Evolutionary conservation across 2,888 invertebrate genomes (phyloP), one percentile per base, ranked within the genome.

Genomic region (Auanema sp.): DNA sequence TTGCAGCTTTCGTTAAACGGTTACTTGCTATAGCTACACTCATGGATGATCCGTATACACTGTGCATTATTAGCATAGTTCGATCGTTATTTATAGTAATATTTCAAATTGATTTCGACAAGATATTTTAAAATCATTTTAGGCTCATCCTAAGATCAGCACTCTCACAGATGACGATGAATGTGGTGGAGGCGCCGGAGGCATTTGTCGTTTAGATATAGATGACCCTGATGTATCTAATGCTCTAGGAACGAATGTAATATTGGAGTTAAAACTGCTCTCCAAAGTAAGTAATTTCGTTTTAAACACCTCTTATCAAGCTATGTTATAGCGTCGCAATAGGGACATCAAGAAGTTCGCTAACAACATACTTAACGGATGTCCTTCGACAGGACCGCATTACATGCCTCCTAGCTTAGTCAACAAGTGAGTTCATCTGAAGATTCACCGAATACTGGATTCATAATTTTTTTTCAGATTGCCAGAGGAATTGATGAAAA

Each of bases 161-260:
- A 60, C 70, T n/a, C 65, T 80, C 52, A 67, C 79, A 12, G 79
- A 79, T 43, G 70, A 68, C 10, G 81, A 76, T 14, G 76, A 79
- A 33, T 76, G 72, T 59, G 71, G 66, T 5, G 51, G 55, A 10
- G 51, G 59, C 12, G 59, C 44, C 16, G 67, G 65, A 25, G 81
- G 79, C 8, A 65, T 77, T 53, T 83, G 65, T 63, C 55, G 69
- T 12, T 71, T 78, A 40, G 80, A 80, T 42, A 59, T 76, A 44
- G 71, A 72, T 50, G 83, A 83, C 68, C 81, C 83, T 18, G 83
- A 83, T 54, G 72, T 72, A 16, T 70, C 74, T 25, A 77, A 79
- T 33, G 79, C 79, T 1, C 47, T 76, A 12, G 69, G 76, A 25
- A 69, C 70, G 8, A 71, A 72, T 52, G 69, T 77, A 11, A 58